phyloP scores from a whole-genome alignment of 2,113 vertebrate species.

The Python bivittatus region DNA sequence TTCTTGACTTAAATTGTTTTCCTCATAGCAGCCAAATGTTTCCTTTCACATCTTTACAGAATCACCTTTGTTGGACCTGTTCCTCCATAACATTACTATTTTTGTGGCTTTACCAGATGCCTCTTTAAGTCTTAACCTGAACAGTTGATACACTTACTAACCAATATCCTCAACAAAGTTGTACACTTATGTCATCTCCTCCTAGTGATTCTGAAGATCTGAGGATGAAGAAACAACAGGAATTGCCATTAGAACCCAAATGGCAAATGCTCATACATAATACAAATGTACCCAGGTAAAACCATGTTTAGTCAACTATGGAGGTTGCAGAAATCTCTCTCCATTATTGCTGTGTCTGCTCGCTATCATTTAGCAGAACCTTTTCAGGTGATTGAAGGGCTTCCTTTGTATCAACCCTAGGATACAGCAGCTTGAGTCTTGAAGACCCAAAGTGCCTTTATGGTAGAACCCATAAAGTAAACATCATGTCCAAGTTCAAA shows the following conservation, averaged over 20 bases:
- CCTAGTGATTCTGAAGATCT: background rate
- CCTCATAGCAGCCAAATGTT: background rate
- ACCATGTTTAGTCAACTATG: too few species aligned
- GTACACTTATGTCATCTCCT: background rate
- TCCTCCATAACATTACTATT: too few species aligned
- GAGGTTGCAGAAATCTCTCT: background rate
- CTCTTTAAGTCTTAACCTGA: background rate
- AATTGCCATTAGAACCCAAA: background rate
- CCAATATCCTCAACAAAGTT: too few species aligned
- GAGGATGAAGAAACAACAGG: background rate
- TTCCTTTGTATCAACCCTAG: background rate
- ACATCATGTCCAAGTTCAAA: too few species aligned
- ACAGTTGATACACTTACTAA: too few species aligned
- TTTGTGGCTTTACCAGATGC: background rate
- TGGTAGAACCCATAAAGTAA: too few species aligned
- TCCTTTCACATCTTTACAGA: background rate
- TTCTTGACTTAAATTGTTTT: background rate
- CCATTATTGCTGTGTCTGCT: background rate
- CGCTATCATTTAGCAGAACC: background rate
- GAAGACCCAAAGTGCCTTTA: background rate
- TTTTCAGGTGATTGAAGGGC: background rate
- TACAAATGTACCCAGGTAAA: too few species aligned
- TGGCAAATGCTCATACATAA: background rate
- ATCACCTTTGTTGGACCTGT: background rate
- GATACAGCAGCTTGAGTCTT: background rate